Evolutionary conservation across 2,888 invertebrate species (phyloP).

Genomic region (Parnassius smintheus): DNA sequence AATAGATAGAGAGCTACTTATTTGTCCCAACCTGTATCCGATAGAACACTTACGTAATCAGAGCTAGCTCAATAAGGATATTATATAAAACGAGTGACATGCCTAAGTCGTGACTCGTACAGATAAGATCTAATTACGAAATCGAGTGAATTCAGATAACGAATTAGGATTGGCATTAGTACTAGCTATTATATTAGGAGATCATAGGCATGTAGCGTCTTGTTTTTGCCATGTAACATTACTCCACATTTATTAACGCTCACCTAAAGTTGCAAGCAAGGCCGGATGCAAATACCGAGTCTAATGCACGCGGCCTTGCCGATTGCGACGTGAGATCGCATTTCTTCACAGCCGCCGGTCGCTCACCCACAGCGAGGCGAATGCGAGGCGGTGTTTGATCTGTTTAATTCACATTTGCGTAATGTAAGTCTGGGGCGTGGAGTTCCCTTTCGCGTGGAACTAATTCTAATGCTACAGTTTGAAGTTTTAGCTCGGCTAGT

Average conservation of each 20-base stretch:
- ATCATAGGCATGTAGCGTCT: slow-evolving; percentile 1
- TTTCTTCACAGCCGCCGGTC: slow-evolving; percentile 40
- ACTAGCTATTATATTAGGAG: slow-evolving; percentile 10
- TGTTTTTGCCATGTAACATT: slow-evolving; percentile 13
- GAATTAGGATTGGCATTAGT: slow-evolving; percentile 2
- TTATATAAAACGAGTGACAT: not conserved
- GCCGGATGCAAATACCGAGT: slow-evolving; percentile 43
- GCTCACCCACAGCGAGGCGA: slow-evolving; percentile 21
- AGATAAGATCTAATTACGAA: not conserved
- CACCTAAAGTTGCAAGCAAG: slow-evolving; percentile 49
- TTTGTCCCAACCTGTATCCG: too few relatives aligned
- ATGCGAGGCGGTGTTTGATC: slow-evolving; percentile 14
- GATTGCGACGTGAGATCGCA: slow-evolving; percentile 41
- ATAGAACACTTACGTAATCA: too few relatives aligned
- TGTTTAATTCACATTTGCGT: slow-evolving; percentile 16
- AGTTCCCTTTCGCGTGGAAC: slow-evolving; percentile 15
- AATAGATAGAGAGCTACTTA: too few relatives aligned
- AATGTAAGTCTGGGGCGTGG: slow-evolving; percentile 17
- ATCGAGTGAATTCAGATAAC: not conserved
- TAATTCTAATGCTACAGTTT: slow-evolving; percentile 14
- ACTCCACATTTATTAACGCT: slow-evolving; percentile 34
- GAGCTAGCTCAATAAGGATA: not conserved
- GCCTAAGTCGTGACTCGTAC: not conserved
- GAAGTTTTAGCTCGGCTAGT: not conserved
- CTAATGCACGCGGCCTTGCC: slow-evolving; percentile 44